These are phyloP conservation scores for Lucinisca nassula DNA, from an alignment of 2,888 invertebrate genomes.

Conservation along the genomic window DNA sequence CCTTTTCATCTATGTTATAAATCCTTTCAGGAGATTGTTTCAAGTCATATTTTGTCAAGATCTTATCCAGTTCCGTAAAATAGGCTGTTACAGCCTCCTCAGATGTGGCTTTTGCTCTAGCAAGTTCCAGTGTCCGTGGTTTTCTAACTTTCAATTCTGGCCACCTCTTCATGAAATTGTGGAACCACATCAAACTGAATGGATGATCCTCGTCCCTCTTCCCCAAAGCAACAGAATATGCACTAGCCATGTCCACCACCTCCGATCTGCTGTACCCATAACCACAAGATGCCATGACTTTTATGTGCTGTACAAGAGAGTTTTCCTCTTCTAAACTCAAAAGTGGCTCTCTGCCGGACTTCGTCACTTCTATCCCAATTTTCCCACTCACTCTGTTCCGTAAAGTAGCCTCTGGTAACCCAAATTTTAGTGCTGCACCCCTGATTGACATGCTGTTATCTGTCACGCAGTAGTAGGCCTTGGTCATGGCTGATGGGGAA, in stretches of 20 bases:
- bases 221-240: not conserved
- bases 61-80: conserved; percentile 24
- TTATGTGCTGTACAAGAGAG: not conserved
- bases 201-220: not conserved
- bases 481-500: conserved; percentile 2
- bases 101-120: conserved; percentile 26
- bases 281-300: conserved; percentile 5
- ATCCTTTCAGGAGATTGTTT: conserved; percentile 27
- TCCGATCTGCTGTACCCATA: not conserved
- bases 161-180: not conserved
- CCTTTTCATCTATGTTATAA: conserved; percentile 45
- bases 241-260: not conserved
- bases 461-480: not conserved
- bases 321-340: not conserved
- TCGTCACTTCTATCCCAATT: not conserved
- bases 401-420: not conserved
- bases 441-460: not conserved
- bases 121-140: not conserved
- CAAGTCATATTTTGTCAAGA: conserved; percentile 40
- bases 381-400: not conserved
- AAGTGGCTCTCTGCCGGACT: not conserved
- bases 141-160: conserved; percentile 2
- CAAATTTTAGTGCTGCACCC: not conserved
- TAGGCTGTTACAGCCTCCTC: conserved; percentile 21
- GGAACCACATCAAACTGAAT: not conserved